Conservation (phyloP, 92 coral and sea anemone genomes). For the Muricea muricata region DNA sequence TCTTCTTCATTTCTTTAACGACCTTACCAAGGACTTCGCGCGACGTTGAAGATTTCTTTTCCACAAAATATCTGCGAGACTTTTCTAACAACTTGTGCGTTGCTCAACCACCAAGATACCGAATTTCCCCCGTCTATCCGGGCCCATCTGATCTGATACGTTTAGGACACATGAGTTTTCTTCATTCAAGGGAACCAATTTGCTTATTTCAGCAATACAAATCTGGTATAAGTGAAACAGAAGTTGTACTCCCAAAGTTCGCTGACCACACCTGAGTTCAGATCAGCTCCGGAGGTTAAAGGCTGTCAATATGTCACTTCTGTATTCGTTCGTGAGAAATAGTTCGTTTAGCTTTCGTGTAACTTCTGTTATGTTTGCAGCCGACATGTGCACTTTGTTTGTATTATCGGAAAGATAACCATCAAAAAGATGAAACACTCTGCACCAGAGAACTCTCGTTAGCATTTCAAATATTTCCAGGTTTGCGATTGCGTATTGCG, state of each 20-base stretch:
- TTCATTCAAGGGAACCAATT: neutral
- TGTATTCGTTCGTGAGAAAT: constrained; percentile 23
- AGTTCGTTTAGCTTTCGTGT: neutral
- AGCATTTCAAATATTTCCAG: too few relatives aligned
- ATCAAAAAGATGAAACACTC: neutral
- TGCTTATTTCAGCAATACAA: neutral
- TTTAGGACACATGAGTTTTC: neutral
- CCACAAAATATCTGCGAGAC: neutral
- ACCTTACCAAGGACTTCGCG: neutral
- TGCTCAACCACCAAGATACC: constrained; percentile 19
- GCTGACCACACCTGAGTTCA: constrained; percentile 7
- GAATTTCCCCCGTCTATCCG: constrained; percentile 12
- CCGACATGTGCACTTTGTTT: neutral
- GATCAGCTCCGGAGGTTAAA: neutral
- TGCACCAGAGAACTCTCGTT: constrained; percentile 10
- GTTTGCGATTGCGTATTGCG: too few relatives aligned
- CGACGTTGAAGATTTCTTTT: neutral
- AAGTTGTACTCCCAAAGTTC: constrained; percentile 7
- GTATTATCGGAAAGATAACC: neutral
- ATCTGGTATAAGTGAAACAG: constrained; percentile 3
- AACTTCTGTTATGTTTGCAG: neutral
- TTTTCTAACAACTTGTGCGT: constrained; percentile 5
- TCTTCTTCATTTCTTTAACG: neutral
- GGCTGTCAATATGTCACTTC: constrained; percentile 25
- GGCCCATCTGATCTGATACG: constrained; percentile 5